Percentiles rank a stretch among this genome's conserved stretches.
Evolutionary conservation across 2,888 invertebrate genomes (phyloP).

Genomic region (Agrypnus murinus): DNA sequence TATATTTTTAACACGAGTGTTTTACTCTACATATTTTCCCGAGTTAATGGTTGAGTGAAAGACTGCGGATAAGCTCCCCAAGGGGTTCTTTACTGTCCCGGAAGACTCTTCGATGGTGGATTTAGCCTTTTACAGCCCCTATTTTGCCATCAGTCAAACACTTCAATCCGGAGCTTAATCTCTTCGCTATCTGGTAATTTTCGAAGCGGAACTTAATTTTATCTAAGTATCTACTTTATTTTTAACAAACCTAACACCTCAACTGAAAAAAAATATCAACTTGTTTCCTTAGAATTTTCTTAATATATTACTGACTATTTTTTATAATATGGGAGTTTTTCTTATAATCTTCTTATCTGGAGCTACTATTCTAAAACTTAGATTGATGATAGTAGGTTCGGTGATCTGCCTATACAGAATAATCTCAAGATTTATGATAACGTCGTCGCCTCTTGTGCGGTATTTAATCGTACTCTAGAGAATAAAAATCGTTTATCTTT

Average conservation of each 20-base stretch:
- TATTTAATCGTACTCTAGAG: conserved; percentile 47
- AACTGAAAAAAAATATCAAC: too few relatives aligned
- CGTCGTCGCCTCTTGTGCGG: conserved; percentile 26
- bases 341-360: conserved; percentile 15
- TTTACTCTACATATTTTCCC: not conserved
- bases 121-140: conserved; percentile 58
- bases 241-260: too few relatives aligned
- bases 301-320: too few relatives aligned
- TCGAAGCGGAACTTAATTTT: too few relatives aligned
- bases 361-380: conserved; percentile 11
- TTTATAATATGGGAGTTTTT: not conserved
- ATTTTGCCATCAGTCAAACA: conserved; percentile 62
- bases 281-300: too few relatives aligned
- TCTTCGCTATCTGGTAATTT: conserved; percentile 44
- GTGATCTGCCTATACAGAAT: conserved; percentile 44
- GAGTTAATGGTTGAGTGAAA: conserved; percentile 41
- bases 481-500: conserved; percentile 23
- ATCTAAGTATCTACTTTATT: too few relatives aligned
- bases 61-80: conserved; percentile 48
- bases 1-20: too few relatives aligned
- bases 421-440: conserved; percentile 49
- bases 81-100: conserved; percentile 53
- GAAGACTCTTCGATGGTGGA: conserved; percentile 51
- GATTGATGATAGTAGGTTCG: conserved; percentile 43
- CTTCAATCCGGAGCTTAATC: conserved; percentile 59